phyloP scores from a whole-genome alignment of 2,888 invertebrate genomes.

The Allygus modestus region DNA sequence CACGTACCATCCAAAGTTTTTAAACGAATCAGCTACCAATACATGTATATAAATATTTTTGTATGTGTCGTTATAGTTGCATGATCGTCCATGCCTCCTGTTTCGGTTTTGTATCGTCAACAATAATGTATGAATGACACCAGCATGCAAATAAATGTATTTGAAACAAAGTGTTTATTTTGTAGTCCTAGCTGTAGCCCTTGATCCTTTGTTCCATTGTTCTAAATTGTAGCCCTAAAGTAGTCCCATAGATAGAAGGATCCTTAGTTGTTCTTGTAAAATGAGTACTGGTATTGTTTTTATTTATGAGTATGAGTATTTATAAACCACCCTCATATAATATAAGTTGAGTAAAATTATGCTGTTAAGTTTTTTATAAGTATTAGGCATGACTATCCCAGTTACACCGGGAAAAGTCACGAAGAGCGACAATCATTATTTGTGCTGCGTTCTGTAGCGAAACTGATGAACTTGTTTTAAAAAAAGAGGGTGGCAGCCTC shows the following conservation, averaged over 20 bases:
- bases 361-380: too few relatives aligned
- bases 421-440: too few relatives aligned
- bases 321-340: too few relatives aligned
- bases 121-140: slow-evolving; percentile 32
- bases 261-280: background rate
- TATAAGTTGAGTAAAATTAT: too few relatives aligned
- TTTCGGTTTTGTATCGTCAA: slow-evolving; percentile 54
- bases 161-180: slow-evolving; percentile 36
- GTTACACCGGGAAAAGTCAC: too few relatives aligned
- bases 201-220: background rate
- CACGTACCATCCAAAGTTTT: slow-evolving; percentile 62
- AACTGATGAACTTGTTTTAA: too few relatives aligned
- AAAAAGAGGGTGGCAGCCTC: too few relatives aligned
- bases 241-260: background rate
- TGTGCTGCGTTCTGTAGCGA: too few relatives aligned
- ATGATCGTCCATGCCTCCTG: slow-evolving; percentile 69
- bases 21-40: slow-evolving; percentile 58
- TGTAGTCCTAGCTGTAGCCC: slow-evolving; percentile 37
- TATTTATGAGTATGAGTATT: too few relatives aligned
- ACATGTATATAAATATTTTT: slow-evolving; percentile 59
- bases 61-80: slow-evolving; percentile 55
- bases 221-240: background rate
- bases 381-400: too few relatives aligned
- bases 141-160: slow-evolving; percentile 60
- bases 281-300: background rate